Evolutionary conservation across 2,113 vertebrate species (phyloP), one percentile per base, ranked within the genome.

Genomic region (Mesoclemmys tuberculata): DNA sequence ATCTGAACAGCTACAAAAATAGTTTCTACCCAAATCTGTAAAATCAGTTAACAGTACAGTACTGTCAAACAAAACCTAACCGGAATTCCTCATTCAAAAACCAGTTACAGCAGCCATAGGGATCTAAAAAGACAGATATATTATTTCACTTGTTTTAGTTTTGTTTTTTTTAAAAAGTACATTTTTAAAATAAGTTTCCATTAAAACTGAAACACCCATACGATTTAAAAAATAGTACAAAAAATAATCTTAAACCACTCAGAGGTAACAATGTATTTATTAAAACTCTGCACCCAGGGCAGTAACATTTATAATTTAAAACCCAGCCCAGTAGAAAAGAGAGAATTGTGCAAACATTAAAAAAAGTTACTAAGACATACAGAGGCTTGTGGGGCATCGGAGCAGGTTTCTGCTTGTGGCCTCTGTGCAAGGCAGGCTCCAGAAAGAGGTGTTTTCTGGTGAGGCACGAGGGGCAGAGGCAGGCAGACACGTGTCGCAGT

Each of bases 241-340:
- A 97, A 98, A 95, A 94, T 93, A 91, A 83, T 94, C 89, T 97
- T 89, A 92, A 90, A 89, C 84, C 91, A 97, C 93, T 94, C 93
- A 98, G 97, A 98, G 98, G 98, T 99, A 99, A 99, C 96, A 97
- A 98, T 98, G 97, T 97, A 93, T 98, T 98, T 97, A 98, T 98
- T 98, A 98, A 98, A 98, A 98, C 93, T 98, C 97, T 98, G 97
- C 96, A 94, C 97, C 93, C 80, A 95, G 97, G 95, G 96, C 97
- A 97, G 97, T 95, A 94, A 97, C 94, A 82, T 96, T 97, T 97
- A 98, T 98, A 98, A 98, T 97, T 98, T 98, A 98, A 98, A 98
- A 97, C 96, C 98, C 98, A 98, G 95, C 97, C 98, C 97, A 94
- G 98, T 98, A 98, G 95, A 98, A 98, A 98, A 97, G 82, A 87